These are phyloP conservation scores for Neomicropteryx cornuta DNA, from an alignment of 1,140 invertebrate genomes.

Conservation along the genomic window DNA sequence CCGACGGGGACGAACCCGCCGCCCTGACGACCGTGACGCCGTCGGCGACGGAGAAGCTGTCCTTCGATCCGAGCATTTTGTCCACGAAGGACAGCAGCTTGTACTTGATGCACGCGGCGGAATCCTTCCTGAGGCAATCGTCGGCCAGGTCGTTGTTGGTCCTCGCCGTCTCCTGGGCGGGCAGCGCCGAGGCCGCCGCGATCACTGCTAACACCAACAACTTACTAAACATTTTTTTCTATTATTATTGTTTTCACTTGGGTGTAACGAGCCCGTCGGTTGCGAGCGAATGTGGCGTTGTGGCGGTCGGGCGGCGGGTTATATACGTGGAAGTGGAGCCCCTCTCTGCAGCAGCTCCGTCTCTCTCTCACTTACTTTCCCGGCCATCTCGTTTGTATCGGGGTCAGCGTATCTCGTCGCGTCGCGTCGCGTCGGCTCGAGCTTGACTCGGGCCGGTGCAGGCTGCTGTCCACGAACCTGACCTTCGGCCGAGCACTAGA, in stretches of 20 bases:
- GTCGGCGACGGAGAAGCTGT: constrained; percentile 63
- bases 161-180: constrained; percentile 52
- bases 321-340: too few relatives aligned
- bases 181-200: constrained; percentile 44
- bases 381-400: too few relatives aligned
- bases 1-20: constrained; percentile 38
- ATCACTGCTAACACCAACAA: constrained; percentile 41
- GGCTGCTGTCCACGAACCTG: too few relatives aligned
- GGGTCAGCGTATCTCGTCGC: too few relatives aligned
- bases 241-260: too few relatives aligned
- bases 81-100: constrained; percentile 75
- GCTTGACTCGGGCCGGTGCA: too few relatives aligned
- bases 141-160: constrained; percentile 61
- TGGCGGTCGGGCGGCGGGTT: background rate
- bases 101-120: constrained; percentile 69
- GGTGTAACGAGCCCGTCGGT: background rate
- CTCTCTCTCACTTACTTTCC: too few relatives aligned
- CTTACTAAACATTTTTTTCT: too few relatives aligned
- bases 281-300: background rate
- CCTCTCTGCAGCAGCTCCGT: too few relatives aligned
- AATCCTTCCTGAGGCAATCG: constrained; percentile 70
- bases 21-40: constrained; percentile 73
- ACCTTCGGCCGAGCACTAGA: too few relatives aligned
- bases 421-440: too few relatives aligned
- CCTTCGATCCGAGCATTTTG: constrained; percentile 65